These are phyloP conservation scores for Hanleya hanleyi DNA, from an alignment of 2,888 invertebrate species.

Conservation along the genomic window DNA sequence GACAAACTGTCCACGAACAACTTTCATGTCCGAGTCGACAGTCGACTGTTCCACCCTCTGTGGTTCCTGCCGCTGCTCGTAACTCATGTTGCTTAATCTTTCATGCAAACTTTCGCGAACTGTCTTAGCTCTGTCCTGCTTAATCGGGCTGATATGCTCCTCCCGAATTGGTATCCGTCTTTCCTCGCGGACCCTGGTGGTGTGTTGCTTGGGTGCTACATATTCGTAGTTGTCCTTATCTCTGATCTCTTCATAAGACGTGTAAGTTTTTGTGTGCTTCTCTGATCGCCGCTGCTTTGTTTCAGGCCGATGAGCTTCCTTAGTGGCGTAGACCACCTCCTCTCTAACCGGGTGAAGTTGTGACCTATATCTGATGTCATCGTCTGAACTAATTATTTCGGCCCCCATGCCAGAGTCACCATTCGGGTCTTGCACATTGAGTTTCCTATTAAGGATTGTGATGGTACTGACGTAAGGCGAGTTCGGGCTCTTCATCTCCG, in stretches of 20 bases:
- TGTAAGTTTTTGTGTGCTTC: background rate
- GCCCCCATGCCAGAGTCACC: conserved; percentile 27
- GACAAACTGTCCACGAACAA: conserved; percentile 60
- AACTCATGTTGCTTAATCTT: conserved; percentile 8
- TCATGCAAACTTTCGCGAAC: background rate
- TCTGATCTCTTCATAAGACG: background rate
- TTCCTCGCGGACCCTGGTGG: background rate
- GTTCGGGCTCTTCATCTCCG: background rate
- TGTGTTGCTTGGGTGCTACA: background rate
- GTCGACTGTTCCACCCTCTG: conserved; percentile 1
- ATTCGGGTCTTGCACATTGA: conserved; percentile 13
- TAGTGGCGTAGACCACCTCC: background rate
- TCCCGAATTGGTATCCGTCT: background rate
- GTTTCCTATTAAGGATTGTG: conserved; percentile 11
- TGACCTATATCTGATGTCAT: conserved; percentile 8
- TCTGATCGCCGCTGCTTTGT: background rate
- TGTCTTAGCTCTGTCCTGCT: background rate
- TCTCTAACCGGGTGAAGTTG: background rate
- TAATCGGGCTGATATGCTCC: background rate
- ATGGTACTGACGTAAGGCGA: conserved; percentile 12
- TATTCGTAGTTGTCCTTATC: background rate
- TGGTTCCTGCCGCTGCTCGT: conserved; percentile 13
- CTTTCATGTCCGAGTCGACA: conserved; percentile 48
- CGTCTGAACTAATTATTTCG: conserved; percentile 25
- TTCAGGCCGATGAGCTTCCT: background rate